Evolutionary conservation across 2,888 invertebrate species (phyloP), one percentile per base, ranked within the genome.

Genomic region (Melikaiella ostensackeni): DNA sequence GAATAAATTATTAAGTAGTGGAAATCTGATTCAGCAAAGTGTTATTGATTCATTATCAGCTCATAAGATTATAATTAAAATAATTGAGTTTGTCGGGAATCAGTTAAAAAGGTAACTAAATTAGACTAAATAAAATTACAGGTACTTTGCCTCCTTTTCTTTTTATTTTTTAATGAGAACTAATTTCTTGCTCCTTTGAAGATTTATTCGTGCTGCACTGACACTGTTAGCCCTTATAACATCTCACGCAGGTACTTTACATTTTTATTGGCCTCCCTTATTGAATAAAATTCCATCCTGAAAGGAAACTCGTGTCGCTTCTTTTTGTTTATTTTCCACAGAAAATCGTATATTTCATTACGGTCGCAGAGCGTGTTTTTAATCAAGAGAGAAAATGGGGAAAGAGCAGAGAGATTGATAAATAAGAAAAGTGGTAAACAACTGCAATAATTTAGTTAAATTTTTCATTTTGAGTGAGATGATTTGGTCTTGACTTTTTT

Each of bases 351-450:
- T 70, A 50, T 27, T 50, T 70, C 50, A 70, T 70, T 59, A 33
- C 50, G 46, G 30, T 70, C 30, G 50, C n/a, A 46, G 42, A n/a
- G 46, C 46, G n/a, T n/a, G 50, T 70, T 70, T 70, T 70, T 70
- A 70, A 50, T 70, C 70, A 50, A n/a, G 70, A 42, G 30, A 30
- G 50, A 50, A 50, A 70, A 70, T 19, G 19, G n/a, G 9, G 19
- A 70, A 33, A 46, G 11, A 13, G n/a, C 30, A 50, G 11, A 27
- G 19, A 66, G 50, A 70, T 50, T 70, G 30, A 50, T 70, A 50
- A 46, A 70, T 70, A 50, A 19, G 46, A 9, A 70, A 21, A 30
- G 30, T 30, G 50, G 50, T 70, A 70, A 50, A 33, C 70, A 70
- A 50, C 70, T 27, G n/a, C 30, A 50, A 70, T 70, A 50, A 50